Percentiles rank a stretch among this genome's conserved stretches.
Evolutionary conservation across 2,797 vertebrate genomes (phyloP).

Genomic region (Syngnathus rostellatus): DNA sequence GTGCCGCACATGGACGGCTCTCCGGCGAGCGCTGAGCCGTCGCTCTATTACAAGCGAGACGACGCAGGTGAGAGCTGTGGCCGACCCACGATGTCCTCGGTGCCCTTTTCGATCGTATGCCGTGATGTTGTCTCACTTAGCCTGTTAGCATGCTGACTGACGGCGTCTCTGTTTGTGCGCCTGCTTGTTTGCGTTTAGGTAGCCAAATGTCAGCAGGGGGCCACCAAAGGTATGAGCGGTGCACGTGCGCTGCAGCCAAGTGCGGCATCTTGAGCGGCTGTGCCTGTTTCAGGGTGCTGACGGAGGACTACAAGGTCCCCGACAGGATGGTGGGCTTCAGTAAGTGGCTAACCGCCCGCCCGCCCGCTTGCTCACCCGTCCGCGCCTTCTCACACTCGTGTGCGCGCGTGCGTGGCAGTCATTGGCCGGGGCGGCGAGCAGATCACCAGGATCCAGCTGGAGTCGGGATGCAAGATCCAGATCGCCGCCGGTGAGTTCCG

Average conservation of each 20-base stretch:
- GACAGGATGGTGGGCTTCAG: conserved; percentile 98
- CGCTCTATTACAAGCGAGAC: conserved; percentile 58
- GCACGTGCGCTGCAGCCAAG: neutral
- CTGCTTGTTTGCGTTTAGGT: conserved; percentile 73
- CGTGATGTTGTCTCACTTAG: neutral
- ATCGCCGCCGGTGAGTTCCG: conserved; percentile 82
- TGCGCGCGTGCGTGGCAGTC: conserved; percentile 64
- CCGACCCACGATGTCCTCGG: neutral
- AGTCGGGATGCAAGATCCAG: conserved; percentile 98
- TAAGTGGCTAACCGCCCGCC: conserved; percentile 65
- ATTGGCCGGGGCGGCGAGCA: conserved; percentile 95
- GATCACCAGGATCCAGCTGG: conserved; percentile 95
- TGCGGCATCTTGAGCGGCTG: conserved; percentile 9
- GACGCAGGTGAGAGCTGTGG: conserved; percentile 45
- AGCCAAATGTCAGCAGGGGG: conserved; percentile 92
- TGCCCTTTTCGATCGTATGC: no score
- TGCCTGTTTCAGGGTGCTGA: conserved; percentile 77
- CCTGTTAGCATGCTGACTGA: neutral
- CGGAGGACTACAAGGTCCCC: conserved; percentile 94
- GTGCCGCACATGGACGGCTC: conserved; percentile 64
- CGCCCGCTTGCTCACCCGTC: neutral
- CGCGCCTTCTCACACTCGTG: neutral
- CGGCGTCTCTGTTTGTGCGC: neutral
- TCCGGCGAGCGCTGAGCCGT: conserved; percentile 47
- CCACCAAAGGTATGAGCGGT: conserved; percentile 81